Conservation (phyloP, 2,113 vertebrate genomes). For the Phaethon lepturus region DNA sequence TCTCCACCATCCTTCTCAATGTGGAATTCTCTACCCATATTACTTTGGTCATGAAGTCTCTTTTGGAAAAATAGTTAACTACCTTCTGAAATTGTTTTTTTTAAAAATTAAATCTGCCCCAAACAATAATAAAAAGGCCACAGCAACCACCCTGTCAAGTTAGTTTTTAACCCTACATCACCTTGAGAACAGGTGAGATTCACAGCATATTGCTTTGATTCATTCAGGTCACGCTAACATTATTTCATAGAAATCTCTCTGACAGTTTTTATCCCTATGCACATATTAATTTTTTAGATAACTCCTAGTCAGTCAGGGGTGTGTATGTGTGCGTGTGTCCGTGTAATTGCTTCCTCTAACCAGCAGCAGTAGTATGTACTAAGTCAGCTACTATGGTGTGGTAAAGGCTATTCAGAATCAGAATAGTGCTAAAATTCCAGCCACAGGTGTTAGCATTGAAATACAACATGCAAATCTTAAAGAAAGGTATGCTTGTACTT, state of each 20-base stretch:
- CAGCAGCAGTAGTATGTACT: not conserved
- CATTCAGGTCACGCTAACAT: not conserved
- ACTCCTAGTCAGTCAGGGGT: rapidly evolving
- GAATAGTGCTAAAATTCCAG: not conserved
- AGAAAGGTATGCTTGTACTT: not conserved
- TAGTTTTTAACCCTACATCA: not conserved
- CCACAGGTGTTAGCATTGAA: not conserved
- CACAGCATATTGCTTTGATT: not conserved
- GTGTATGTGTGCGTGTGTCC: not conserved
- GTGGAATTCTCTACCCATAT: not conserved
- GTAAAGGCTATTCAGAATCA: not conserved
- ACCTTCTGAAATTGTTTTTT: not conserved
- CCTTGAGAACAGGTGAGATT: not conserved
- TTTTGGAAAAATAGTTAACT: not conserved
- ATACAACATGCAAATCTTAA: not conserved
- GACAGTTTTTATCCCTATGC: not conserved
- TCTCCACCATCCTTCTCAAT: not conserved
- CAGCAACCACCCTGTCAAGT: not conserved
- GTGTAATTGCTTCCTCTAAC: not conserved
- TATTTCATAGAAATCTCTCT: not conserved
- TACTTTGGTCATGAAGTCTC: not conserved
- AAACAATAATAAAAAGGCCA: not conserved
- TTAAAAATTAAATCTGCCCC: not conserved
- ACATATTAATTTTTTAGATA: not conserved
- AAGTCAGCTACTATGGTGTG: not conserved